Base-by-base conservation (phyloP, 1,140 invertebrate species). In the Drosophila albomicans region DNA sequence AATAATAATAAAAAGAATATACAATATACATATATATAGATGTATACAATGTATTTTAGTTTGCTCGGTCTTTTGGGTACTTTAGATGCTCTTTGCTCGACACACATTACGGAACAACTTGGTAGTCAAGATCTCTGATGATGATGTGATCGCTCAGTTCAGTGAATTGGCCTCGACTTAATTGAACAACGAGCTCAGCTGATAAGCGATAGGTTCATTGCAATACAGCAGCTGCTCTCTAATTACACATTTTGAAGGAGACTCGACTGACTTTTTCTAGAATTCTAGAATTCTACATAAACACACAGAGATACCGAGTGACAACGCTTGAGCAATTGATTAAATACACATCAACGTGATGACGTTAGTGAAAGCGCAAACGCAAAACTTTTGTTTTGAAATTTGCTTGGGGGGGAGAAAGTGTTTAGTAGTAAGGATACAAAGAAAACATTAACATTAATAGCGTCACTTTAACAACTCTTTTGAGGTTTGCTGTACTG, bases 131-230 rank as follows among this genome's bases (percentile, higher is more conserved):
- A 30, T 45, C n/a, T 59, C 7, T 25, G 8, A 15, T 59, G 57
- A 32, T 35, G 38, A 28, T 1, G 51, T 43, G 41, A 49, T 38
- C 25, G 28, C 61, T 28, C 41, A 57, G 56, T 25, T 59, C 62
- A 61, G 45, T 75, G 32, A 58, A 75, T 58, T 62, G 51, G 67
- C 67, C 72, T 71, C 67, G 58, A 64, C 59, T 70, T 75, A 70
- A 70, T 75, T 75, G 67, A 70, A 48, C 45, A 20, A 52, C 13
- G 8, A 45, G 16, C 35, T 3, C 35, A 2, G 35, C 51, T 64
- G 68, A 71, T 71, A 71, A 71, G 58, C 43, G 35, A 7, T 45
- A 51, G 15, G 32, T 56, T 20, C 28, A 46, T 30, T 66, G 48
- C 52, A 66, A 66, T 66, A 49, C 16, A 45, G 61, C 3, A 25